Conservation (phyloP, 2,113 vertebrate species). For the Megalops atlanticus region DNA sequence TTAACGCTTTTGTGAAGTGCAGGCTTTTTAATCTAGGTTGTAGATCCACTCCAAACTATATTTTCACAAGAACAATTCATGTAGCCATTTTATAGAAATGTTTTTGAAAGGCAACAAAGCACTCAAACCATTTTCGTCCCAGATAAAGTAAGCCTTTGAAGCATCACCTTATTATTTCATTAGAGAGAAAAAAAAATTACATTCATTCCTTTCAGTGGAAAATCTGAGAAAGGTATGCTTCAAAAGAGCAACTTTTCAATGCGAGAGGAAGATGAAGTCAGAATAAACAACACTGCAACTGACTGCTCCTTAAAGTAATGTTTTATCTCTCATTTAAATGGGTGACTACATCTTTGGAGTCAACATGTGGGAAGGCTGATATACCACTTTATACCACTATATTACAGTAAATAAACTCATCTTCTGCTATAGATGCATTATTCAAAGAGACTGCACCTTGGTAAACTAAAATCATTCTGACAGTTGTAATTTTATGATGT, state of each 20-base stretch:
- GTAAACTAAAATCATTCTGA: not conserved
- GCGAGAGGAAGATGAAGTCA: conserved; percentile 52
- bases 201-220: conserved; percentile 1
- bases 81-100: not conserved
- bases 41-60: not conserved
- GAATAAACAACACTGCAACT: conserved; percentile 52
- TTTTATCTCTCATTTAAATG: conserved; percentile 44
- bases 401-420: not conserved
- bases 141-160: conserved; percentile 1
- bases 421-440: not conserved
- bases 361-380: not conserved
- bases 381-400: not conserved
- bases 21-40: not conserved
- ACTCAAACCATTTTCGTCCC: not conserved
- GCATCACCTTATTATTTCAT: not conserved
- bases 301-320: conserved; percentile 33
- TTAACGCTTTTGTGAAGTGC: not conserved
- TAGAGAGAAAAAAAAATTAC: conserved; percentile 1
- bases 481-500: not conserved
- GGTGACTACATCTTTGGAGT: not conserved
- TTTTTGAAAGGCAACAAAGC: conserved; percentile 5
- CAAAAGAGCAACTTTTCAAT: conserved; percentile 48
- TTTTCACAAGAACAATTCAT: not conserved
- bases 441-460: not conserved
- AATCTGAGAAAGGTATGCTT: not conserved